Conservation (phyloP, 2,113 vertebrate species). For the Nerophis ophidion region DNA sequence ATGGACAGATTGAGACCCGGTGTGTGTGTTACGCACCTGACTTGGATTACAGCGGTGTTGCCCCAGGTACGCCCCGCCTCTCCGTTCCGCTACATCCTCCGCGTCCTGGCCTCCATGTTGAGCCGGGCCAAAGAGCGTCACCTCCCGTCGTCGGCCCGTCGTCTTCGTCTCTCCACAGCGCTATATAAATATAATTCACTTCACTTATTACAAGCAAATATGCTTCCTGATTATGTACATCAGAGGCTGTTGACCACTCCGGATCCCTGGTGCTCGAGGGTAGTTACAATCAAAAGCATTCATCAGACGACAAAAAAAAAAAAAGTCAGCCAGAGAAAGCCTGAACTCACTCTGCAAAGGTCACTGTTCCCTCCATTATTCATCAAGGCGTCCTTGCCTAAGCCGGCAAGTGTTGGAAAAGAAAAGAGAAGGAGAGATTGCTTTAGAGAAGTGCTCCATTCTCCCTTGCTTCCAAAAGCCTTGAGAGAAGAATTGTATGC, state of each 20-base stretch:
- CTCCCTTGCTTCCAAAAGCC: conserved; percentile 33
- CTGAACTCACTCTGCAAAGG: conserved; percentile 56
- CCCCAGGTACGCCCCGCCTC: too few relatives aligned
- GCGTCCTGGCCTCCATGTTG: too few relatives aligned
- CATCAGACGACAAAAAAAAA: conserved; percentile 51
- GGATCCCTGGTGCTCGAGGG: conserved; percentile 27
- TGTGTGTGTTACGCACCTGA: too few relatives aligned
- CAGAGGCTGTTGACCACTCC: conserved; percentile 16
- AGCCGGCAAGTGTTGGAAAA: conserved; percentile 36
- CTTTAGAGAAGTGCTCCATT: conserved; percentile 31
- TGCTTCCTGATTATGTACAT: conserved; percentile 4
- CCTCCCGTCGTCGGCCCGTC: too few relatives aligned
- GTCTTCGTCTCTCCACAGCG: too few relatives aligned
- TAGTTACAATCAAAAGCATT: conserved; percentile 48
- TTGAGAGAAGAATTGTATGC: conserved; percentile 25
- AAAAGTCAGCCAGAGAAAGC: conserved; percentile 28
- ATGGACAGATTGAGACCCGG: too few relatives aligned
- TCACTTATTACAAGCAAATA: too few relatives aligned
- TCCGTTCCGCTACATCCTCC: too few relatives aligned
- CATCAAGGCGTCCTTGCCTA: conserved; percentile 43
- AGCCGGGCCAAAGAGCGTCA: too few relatives aligned
- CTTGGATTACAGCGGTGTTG: too few relatives aligned
- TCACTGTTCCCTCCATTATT: conserved; percentile 60
- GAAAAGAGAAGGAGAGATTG: conserved; percentile 36
- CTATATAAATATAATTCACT: too few relatives aligned